phyloP scores from a whole-genome alignment of 2,113 vertebrate genomes.

The Sebastes fasciatus region DNA sequence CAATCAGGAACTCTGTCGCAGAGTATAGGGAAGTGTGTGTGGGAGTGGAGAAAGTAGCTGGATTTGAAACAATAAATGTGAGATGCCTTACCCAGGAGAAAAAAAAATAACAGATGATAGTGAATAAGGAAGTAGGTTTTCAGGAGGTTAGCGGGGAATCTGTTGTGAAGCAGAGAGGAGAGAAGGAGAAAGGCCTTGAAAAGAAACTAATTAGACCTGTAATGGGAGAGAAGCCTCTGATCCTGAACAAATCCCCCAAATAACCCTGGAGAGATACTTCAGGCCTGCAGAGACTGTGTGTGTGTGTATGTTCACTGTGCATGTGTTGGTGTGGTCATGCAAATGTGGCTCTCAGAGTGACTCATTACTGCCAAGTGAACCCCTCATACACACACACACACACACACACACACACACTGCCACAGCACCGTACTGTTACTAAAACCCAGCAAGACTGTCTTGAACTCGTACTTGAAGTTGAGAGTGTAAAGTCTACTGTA shows the following conservation, averaged over 20 bases:
- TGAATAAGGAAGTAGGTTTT: constrained; percentile 46
- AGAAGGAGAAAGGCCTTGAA: constrained; percentile 46
- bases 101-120: constrained; percentile 20
- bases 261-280: constrained; percentile 59
- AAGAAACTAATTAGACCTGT: constrained; percentile 72
- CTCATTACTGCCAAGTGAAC: constrained; percentile 37
- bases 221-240: constrained; percentile 69
- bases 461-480: constrained; percentile 8
- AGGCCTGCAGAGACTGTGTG: constrained; percentile 39
- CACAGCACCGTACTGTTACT: neutral
- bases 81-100: constrained; percentile 13
- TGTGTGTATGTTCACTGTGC: constrained; percentile 26
- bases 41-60: constrained; percentile 23
- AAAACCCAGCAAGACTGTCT: constrained; percentile 8
- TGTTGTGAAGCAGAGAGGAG: constrained; percentile 38
- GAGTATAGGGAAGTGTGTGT: neutral
- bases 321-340: constrained; percentile 37
- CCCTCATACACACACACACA: neutral
- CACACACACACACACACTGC: neutral
- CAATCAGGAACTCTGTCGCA: constrained; percentile 17
- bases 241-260: constrained; percentile 72
- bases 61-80: constrained; percentile 28
- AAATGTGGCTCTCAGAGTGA: constrained; percentile 41
- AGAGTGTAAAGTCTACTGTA: constrained; percentile 1
- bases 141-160: constrained; percentile 49